Evolutionary conservation across 2,797 vertebrate species (phyloP).

Genomic region (Schizopygopsis malacanthus): DNA sequence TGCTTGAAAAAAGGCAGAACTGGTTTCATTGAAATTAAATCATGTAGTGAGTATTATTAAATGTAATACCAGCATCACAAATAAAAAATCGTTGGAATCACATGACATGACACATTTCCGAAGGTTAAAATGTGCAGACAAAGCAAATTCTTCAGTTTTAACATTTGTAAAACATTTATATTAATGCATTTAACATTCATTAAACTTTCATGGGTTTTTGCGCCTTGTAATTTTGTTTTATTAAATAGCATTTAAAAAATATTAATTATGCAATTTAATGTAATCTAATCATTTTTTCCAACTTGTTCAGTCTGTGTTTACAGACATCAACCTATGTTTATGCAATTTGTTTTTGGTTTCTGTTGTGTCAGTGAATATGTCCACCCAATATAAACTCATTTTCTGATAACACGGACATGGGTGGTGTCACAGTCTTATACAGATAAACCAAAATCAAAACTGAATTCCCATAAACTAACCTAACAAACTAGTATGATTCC

Average conservation of each 20-base stretch:
- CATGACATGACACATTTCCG: not conserved
- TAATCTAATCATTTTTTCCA: not conserved
- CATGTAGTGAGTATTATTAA: not conserved
- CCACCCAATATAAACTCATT: too few species aligned
- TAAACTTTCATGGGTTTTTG: not conserved
- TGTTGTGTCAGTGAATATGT: not conserved
- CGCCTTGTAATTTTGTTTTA: not conserved
- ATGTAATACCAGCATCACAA: not conserved
- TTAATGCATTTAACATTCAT: not conserved
- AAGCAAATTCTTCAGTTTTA: not conserved
- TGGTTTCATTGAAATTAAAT: not conserved
- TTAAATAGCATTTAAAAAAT: not conserved
- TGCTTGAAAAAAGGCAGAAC: not conserved
- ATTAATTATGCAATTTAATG: not conserved
- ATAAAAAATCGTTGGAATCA: not conserved
- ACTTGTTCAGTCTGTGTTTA: not conserved
- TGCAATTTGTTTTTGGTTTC: not conserved
- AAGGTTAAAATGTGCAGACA: not conserved
- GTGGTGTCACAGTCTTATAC: not conserved
- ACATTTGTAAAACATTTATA: not conserved
- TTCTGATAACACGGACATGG: not conserved
- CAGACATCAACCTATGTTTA: not conserved
- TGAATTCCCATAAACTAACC: not conserved
- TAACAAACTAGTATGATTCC: not conserved
- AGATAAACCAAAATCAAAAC: not conserved